Conservation (phyloP, 2,797 vertebrate species). For the Podargus strigoides region DNA sequence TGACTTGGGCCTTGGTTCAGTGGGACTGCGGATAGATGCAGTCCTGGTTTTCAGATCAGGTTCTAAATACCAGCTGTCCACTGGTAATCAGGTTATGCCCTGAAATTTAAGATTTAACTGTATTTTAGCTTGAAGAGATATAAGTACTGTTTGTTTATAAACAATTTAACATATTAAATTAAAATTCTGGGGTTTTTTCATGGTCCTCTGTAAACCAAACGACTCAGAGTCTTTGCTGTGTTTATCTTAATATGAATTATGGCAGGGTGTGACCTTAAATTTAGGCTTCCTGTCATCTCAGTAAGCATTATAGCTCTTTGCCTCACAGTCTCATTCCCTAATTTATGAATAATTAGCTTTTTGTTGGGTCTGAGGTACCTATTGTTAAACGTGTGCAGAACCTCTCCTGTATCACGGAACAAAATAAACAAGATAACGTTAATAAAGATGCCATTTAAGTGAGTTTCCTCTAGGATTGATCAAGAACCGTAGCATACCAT, state of each 20-base stretch:
- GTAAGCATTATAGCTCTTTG: neutral
- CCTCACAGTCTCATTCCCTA: neutral
- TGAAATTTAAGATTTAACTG: neutral
- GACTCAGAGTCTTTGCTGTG: neutral
- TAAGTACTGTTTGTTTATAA: too few relatives aligned
- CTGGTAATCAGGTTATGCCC: neutral
- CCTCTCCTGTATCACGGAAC: neutral
- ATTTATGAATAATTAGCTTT: neutral
- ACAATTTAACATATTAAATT: too few relatives aligned
- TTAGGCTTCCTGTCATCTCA: neutral
- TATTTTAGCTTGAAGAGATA: neutral
- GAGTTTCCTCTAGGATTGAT: neutral
- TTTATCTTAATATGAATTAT: neutral
- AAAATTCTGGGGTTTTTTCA: too few relatives aligned
- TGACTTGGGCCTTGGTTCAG: neutral
- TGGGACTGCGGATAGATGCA: neutral
- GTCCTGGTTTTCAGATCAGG: neutral
- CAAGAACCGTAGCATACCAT: neutral
- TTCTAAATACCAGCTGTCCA: neutral
- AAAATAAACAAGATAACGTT: neutral
- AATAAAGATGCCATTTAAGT: neutral
- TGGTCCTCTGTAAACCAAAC: neutral
- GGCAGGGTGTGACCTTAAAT: neutral
- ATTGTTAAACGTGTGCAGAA: neutral
- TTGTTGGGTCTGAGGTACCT: neutral